Percentiles rank a stretch among this genome's conserved stretches.
Conservation (phyloP, 2,113 vertebrate genomes). For the Tragelaphus scriptus region DNA sequence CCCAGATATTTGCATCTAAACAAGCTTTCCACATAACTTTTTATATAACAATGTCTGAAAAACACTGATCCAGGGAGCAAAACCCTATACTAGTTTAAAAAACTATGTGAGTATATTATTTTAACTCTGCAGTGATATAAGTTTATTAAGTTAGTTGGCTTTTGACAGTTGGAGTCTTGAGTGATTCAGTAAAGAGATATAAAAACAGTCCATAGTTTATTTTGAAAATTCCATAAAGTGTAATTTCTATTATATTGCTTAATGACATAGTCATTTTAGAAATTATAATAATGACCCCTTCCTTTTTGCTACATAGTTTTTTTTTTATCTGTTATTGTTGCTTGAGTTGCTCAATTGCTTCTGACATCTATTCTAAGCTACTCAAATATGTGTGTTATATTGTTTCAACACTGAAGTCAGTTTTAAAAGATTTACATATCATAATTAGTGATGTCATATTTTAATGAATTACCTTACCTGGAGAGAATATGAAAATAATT, state of each 20-base stretch:
- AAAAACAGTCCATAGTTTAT: not conserved
- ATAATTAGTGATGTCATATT: not conserved
- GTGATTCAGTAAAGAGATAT: not conserved
- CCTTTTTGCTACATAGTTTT: not conserved
- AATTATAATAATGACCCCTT: not conserved
- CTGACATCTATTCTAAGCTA: not conserved
- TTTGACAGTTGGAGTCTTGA: not conserved
- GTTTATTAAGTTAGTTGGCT: not conserved
- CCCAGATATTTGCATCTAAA: not conserved
- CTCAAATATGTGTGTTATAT: not conserved
- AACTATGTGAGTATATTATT: not conserved
- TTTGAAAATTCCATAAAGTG: not conserved
- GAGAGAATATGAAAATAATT: conserved; percentile 25
- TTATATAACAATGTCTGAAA: not conserved
- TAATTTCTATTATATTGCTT: not conserved
- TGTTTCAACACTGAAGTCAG: conserved; percentile 13
- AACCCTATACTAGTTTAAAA: not conserved
- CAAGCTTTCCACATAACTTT: not conserved
- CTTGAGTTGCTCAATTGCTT: not conserved
- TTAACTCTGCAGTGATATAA: not conserved
- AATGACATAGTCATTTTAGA: not conserved
- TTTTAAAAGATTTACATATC: conserved; percentile 23
- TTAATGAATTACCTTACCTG: not conserved
- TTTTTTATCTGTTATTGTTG: not conserved
- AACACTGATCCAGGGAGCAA: not conserved